Conservation (phyloP, 2,888 invertebrate species). For the Drosophila cracens region DNA sequence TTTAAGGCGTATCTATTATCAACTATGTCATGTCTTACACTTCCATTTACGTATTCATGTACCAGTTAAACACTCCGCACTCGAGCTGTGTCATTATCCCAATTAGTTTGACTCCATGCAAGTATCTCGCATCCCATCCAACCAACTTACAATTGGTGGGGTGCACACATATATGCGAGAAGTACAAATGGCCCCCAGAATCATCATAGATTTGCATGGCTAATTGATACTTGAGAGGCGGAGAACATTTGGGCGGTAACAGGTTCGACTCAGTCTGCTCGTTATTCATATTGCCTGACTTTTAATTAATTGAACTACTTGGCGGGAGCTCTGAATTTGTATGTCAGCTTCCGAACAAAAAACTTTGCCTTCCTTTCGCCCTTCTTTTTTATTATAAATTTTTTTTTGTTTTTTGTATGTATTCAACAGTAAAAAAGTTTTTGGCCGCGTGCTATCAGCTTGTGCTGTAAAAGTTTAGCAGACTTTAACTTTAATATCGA, state of each 20-base stretch:
- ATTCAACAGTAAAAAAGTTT: conserved; percentile 44
- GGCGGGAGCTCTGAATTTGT: conserved; percentile 27
- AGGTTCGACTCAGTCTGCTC: not conserved
- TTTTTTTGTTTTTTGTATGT: conserved; percentile 20
- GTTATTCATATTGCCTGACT: conserved; percentile 58
- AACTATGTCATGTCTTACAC: not conserved
- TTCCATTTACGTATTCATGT: not conserved
- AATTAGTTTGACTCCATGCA: not conserved
- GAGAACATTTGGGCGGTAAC: not conserved
- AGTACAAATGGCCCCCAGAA: not conserved
- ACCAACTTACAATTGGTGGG: too few relatives aligned
- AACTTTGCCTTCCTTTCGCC: conserved; percentile 57
- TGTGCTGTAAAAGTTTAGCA: conserved; percentile 55
- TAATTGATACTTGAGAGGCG: conserved; percentile 19
- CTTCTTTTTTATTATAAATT: not conserved
- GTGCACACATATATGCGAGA: not conserved
- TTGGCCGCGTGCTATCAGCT: conserved; percentile 59
- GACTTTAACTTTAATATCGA: conserved; percentile 62
- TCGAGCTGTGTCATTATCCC: not conserved
- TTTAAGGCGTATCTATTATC: not conserved
- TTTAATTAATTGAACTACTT: conserved; percentile 78
- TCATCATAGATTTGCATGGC: conserved; percentile 5
- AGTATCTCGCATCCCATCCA: too few relatives aligned
- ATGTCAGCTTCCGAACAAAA: conserved; percentile 24
- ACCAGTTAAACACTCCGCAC: not conserved